Conservation (phyloP, 2,113 vertebrate genomes). For the Vanacampus margaritifer region DNA sequence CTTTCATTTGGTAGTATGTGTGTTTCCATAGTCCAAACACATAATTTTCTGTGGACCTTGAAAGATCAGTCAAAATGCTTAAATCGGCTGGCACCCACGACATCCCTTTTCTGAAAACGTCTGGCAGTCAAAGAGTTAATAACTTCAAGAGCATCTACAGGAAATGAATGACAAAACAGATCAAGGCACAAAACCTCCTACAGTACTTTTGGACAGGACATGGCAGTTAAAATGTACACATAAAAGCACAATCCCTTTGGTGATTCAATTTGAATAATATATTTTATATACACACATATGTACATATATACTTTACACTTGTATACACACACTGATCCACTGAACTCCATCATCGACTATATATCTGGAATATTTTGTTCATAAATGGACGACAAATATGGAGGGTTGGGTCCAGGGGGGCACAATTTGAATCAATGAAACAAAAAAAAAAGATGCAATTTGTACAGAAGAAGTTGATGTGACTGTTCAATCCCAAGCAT, state of each 20-base stretch:
- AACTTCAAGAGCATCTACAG: slow-evolving; percentile 27
- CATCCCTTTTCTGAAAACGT: too few relatives aligned
- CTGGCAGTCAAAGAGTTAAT: too few relatives aligned
- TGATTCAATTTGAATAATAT: slow-evolving; percentile 71
- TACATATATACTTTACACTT: slow-evolving; percentile 62
- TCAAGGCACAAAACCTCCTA: slow-evolving; percentile 35
- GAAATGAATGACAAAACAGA: slow-evolving; percentile 31
- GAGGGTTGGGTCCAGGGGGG: slow-evolving; percentile 4
- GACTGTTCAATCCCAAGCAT: not conserved
- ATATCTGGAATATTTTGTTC: slow-evolving; percentile 33
- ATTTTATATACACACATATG: slow-evolving; percentile 67
- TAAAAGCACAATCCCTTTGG: slow-evolving; percentile 66
- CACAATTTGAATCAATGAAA: not conserved
- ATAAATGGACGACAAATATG: slow-evolving; percentile 20
- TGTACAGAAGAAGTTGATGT: too few relatives aligned
- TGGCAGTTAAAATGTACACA: slow-evolving; percentile 53
- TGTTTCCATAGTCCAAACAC: too few relatives aligned
- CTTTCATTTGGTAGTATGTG: too few relatives aligned
- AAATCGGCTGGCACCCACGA: too few relatives aligned
- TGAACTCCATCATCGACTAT: slow-evolving; percentile 44
- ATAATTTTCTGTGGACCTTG: too few relatives aligned
- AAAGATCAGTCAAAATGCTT: too few relatives aligned
- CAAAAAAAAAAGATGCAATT: too few relatives aligned
- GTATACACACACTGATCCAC: slow-evolving; percentile 46
- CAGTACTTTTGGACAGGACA: slow-evolving; percentile 54